These are phyloP conservation scores for Anolis carolinensis DNA, from an alignment of 2,113 vertebrate genomes.

Conservation along the genomic window DNA sequence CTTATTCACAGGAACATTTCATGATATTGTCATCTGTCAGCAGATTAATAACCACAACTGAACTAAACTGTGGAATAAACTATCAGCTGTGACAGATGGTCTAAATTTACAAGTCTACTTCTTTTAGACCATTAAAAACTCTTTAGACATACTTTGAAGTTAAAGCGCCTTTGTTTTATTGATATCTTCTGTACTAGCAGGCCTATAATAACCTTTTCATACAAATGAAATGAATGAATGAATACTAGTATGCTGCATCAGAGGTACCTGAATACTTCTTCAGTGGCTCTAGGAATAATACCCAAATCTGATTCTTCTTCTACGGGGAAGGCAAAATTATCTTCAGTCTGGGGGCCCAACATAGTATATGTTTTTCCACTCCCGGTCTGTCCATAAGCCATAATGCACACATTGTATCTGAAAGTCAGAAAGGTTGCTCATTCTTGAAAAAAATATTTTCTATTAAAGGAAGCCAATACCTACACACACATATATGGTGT, in stretches of 20 bases:
- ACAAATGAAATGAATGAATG: not conserved
- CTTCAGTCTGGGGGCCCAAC: constrained; percentile 76
- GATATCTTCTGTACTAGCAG: not conserved
- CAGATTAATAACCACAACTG: not conserved
- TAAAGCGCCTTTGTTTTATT: no score
- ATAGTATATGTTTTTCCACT: constrained; percentile 89
- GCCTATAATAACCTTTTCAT: not conserved
- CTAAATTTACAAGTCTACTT: not conserved
- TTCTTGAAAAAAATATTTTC: constrained; percentile 5
- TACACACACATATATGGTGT: not conserved
- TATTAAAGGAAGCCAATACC: constrained; percentile 7
- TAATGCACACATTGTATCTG: constrained; percentile 88
- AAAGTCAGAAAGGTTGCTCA: constrained; percentile 31
- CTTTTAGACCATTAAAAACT: constrained; percentile 2
- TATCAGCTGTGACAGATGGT: not conserved
- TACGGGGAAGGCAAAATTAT: not conserved
- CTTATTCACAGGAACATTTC: not conserved
- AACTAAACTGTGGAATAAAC: not conserved
- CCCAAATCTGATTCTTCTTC: constrained; percentile 71
- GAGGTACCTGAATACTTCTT: constrained; percentile 83
- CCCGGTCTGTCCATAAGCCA: constrained; percentile 89
- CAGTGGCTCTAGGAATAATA: constrained; percentile 81
- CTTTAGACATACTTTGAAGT: not conserved
- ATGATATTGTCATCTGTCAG: not conserved
- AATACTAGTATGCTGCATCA: not conserved